Evolutionary conservation across 2,888 invertebrate species (phyloP), one percentile per base, ranked within the genome.

Genomic region (Drosophila mimica): DNA sequence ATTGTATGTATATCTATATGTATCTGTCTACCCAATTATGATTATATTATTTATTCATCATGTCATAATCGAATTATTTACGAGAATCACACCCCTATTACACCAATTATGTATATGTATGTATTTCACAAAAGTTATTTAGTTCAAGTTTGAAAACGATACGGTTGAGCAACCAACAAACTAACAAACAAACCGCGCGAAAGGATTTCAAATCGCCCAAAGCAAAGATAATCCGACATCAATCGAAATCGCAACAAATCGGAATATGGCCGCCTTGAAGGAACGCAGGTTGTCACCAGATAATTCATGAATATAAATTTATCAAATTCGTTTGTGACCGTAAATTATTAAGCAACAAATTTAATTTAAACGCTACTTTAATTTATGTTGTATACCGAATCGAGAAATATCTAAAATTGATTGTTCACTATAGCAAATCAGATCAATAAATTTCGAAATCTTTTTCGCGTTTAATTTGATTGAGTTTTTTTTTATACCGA

Each of bases 391-490:
- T 89, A 89, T 75, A 81, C 66, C 72, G 68, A 65, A 70, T 51
- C 56, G 62, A 68, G 25, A 74, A 43, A 40, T 33, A 46, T 53
- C 25, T 69, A 62, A 57, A 77, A 78, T 70, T 78, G 89, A 78
- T 81, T 89, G 82, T 89, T 81, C 65, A 57, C 70, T 66, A 70
- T 70, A 70, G 63, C 65, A 64, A 88, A 87, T 80, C 68, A 83
- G 69, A 74, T 70, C 64, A 84, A 89, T 88, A 89, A 89, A 88
- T 81, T 88, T 82, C 79, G 79, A 91, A 89, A 90, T 83, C 80
- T 82, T 81, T 82, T 83, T 78, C 81, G 84, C 79, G 83, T 91
- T 89, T 73, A 76, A 80, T 33, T 11, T 36, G 7, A 20, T 0
- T 28, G 17, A 13, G 33, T 46, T 25, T 15, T 13, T 20, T 13